Evolutionary conservation across 2,113 vertebrate species (phyloP), one percentile per base, ranked within the genome.

Genomic region (Rhipidura dahli): DNA sequence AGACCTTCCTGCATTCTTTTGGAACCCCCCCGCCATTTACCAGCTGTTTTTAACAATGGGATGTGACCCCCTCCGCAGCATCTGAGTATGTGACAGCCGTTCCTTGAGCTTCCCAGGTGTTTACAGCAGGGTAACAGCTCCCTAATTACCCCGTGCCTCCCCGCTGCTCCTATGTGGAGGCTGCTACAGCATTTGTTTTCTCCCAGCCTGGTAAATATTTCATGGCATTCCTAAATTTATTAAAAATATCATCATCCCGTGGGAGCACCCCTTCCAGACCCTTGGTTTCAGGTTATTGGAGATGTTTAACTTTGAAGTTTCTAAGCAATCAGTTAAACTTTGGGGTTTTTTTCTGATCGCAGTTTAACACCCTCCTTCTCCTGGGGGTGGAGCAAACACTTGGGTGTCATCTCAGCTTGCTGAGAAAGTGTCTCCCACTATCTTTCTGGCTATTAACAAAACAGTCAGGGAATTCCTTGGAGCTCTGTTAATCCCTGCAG

Each of bases 331-430:
- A 7, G 27, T 60, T 83, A 37, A 78, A 87, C 30, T 81, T 89
- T 84, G 64, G 39, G n/a, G n/a, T n/a, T n/a, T 89, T 89, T 83
- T 75, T 40, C 42, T 45, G 20, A 9, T 50, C 59, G 37, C 51
- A 50, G 5, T 72, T 86, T 80, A 65, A 95, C 94, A 88, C 75
- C 40, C 18, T 83, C 15, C 59, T 82, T 31, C 51, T 68, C 66
- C 13, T 18, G 21, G 61, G n/a, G 92, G 49, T 45, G 82, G 78
- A 76, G 92, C 70, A 90, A 70, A 92, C 85, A 93, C 57, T 44
- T 65, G 13, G 30, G 45, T 93, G 94, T 97, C 94, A 65, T 88
- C 71, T 92, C 95, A 96, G 85, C 75, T 88, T 76, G 75, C 66
- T 80, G 85, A 76, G 71, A 88, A 95, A 93, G 23, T 1, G 0